A percentile compares a stretch with the other conserved stretches of the same genome.
Conservation (phyloP, 35 echinoderm and acorn worm species). For the Lytechinus pictus region DNA sequence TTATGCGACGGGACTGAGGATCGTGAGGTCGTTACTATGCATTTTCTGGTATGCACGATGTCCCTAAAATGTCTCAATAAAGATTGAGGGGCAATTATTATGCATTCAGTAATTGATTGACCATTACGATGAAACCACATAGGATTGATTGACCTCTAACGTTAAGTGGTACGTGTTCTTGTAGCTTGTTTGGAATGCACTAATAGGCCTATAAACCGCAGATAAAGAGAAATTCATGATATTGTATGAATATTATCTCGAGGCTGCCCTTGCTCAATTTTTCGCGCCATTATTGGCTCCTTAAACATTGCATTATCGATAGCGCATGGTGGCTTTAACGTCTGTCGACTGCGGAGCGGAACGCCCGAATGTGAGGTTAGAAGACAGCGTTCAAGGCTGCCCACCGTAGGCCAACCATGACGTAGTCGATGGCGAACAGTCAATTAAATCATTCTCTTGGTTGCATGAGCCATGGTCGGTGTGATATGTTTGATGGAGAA, state of each 20-base stretch:
- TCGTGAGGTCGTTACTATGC: too few species aligned
- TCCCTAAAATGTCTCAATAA: too few species aligned
- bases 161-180: background rate
- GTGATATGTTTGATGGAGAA: background rate
- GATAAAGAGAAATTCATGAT: background rate
- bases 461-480: background rate
- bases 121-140: background rate
- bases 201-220: background rate
- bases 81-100: too few species aligned
- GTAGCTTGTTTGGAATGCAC: background rate
- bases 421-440: background rate
- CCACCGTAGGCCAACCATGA: background rate
- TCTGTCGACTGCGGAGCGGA: background rate
- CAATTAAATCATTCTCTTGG: background rate
- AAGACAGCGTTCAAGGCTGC: background rate
- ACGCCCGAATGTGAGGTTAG: background rate
- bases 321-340: background rate
- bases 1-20: too few species aligned
- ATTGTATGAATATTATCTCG: background rate
- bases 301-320: slow-evolving; percentile 17
- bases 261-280: background rate
- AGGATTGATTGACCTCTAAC: background rate
- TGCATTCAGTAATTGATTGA: too few species aligned
- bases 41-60: too few species aligned
- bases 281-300: background rate